Conservation (phyloP, 1,140 invertebrate species). For the Ctenoplectra terminalis region DNA sequence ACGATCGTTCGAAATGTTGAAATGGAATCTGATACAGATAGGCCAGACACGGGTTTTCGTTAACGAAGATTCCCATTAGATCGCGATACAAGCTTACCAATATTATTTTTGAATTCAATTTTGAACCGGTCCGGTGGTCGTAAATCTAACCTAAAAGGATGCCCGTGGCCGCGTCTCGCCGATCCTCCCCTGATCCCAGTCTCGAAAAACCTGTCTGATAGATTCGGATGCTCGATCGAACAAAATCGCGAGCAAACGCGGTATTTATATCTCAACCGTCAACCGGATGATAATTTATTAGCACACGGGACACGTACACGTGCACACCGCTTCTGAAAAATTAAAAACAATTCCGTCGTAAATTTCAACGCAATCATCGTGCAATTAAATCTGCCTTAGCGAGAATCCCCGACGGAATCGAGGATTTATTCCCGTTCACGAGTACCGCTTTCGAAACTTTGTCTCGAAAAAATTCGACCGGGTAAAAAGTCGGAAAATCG, state of each 20-base stretch:
- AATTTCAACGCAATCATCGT: conserved; percentile 17
- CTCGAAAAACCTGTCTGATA: background rate
- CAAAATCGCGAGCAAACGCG: too few species aligned
- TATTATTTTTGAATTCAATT: conserved; percentile 16
- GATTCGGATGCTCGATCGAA: background rate
- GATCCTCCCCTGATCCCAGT: background rate
- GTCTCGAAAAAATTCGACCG: background rate
- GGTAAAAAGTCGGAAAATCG: too few species aligned
- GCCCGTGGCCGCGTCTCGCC: background rate
- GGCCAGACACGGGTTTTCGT: background rate
- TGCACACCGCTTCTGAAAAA: background rate
- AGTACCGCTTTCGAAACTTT: background rate
- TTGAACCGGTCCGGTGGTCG: background rate
- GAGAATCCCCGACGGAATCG: background rate
- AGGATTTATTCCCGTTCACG: conserved; percentile 20
- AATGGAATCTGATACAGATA: background rate
- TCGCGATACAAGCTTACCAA: background rate
- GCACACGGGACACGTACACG: background rate
- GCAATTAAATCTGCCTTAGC: conserved; percentile 20
- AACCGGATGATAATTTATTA: conserved; percentile 22
- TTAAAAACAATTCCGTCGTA: conserved; percentile 24
- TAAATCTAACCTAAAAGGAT: conserved; percentile 26
- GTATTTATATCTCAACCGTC: conserved; percentile 15
- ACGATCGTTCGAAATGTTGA: background rate
- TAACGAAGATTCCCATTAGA: background rate